Conservation (phyloP, 2,797 vertebrate species). For the Diplodus puntazzo region DNA sequence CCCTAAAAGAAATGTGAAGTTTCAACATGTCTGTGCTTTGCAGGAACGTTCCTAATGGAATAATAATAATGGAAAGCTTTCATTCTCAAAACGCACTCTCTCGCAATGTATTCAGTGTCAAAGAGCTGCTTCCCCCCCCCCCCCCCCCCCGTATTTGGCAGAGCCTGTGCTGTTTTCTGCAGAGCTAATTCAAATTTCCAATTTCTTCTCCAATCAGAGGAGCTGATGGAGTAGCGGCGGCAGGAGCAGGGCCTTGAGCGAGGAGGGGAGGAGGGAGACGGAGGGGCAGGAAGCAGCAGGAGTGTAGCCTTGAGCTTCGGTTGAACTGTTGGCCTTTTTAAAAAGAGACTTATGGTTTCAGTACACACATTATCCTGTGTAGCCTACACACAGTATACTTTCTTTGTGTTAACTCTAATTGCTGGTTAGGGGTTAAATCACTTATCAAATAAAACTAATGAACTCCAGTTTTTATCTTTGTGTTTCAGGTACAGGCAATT, state of each 20-base stretch:
- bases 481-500: too few relatives aligned
- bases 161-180: conserved; percentile 2
- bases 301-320: neutral
- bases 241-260: neutral
- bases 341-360: neutral
- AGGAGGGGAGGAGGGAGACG: neutral
- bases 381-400: neutral
- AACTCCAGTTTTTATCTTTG: neutral
- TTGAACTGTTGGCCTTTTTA: neutral
- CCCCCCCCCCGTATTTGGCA: neutral
- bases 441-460: neutral
- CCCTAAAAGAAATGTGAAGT: too few relatives aligned
- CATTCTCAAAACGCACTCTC: neutral
- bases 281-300: neutral
- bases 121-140: neutral
- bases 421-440: neutral
- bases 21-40: too few relatives aligned
- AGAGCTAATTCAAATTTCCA: conserved; percentile 17
- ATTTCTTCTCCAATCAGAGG: conserved; percentile 11
- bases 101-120: neutral
- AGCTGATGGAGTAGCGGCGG: conserved; percentile 11
- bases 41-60: neutral
- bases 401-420: neutral
- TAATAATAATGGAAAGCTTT: neutral
- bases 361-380: neutral